These are phyloP conservation scores for Batillaria attramentaria DNA, from an alignment of 1,140 invertebrate species.

Conservation along the genomic window DNA sequence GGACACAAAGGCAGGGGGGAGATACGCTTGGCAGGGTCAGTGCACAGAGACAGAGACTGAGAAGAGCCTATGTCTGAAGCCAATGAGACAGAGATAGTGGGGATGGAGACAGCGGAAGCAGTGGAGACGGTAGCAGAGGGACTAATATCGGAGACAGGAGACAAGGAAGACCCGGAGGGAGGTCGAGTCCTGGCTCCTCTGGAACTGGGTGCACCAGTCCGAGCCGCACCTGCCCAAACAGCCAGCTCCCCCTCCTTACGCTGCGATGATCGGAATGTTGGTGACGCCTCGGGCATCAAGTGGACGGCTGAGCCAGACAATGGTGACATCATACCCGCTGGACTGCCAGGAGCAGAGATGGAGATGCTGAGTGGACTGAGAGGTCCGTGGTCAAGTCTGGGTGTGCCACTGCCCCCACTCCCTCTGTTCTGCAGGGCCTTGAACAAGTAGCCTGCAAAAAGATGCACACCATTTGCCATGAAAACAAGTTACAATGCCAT, in stretches of 20 bases:
- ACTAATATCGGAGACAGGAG: neutral
- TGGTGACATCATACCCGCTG: slow-evolving; percentile 15
- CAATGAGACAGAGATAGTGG: neutral
- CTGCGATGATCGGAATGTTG: neutral
- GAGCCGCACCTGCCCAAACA: slow-evolving; percentile 30
- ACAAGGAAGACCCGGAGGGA: no score
- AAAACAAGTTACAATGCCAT: no score
- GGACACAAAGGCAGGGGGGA: no score
- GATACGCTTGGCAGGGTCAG: no score
- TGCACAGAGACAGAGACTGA: no score
- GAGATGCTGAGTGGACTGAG: slow-evolving; percentile 10
- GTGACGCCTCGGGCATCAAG: neutral
- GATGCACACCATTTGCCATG: no score
- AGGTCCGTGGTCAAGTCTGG: neutral
- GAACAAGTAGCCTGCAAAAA: slow-evolving; percentile 21
- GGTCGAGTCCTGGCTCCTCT: neutral
- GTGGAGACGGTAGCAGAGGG: slow-evolving; percentile 12
- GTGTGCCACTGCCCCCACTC: neutral
- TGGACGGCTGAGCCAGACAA: neutral
- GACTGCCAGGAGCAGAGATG: neutral
- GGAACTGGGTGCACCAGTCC: neutral
- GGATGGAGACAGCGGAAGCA: neutral
- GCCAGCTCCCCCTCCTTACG: slow-evolving; percentile 18
- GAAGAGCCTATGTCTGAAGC: no score
- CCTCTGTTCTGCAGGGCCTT: slow-evolving; percentile 3